Evolutionary conservation across 2,113 vertebrate genomes (phyloP).

Genomic region (Apeltes quadracus): DNA sequence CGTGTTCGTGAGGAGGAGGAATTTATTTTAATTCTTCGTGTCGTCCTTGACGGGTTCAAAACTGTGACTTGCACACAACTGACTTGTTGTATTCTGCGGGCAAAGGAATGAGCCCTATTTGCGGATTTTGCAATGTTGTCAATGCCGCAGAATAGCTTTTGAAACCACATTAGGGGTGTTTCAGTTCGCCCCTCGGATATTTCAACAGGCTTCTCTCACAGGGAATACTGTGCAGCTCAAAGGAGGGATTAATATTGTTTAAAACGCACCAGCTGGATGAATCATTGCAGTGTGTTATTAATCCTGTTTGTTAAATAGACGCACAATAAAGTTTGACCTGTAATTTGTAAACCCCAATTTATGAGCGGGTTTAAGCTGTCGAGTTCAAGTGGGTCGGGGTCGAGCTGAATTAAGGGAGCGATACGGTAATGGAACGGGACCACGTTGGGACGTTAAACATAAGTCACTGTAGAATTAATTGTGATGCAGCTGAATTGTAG

Average conservation of each 20-base stretch:
- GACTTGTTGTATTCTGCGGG: constrained; percentile 54
- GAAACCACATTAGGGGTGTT: constrained; percentile 47
- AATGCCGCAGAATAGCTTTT: constrained; percentile 37
- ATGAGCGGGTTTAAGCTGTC: constrained; percentile 48
- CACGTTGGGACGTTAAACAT: constrained; percentile 1
- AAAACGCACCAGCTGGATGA: constrained; percentile 45
- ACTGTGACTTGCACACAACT: constrained; percentile 4
- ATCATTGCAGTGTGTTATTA: constrained; percentile 45
- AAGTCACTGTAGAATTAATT: constrained; percentile 6
- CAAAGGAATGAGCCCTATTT: constrained; percentile 47
- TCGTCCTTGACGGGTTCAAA: constrained; percentile 9
- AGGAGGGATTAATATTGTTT: constrained; percentile 51
- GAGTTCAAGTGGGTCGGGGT: constrained; percentile 17
- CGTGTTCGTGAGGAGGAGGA: constrained; percentile 22
- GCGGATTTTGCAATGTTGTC: constrained; percentile 41
- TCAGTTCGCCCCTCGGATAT: constrained; percentile 32
- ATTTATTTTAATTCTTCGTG: constrained; percentile 2
- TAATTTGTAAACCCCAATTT: constrained; percentile 51
- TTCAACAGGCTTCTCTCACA: constrained; percentile 41
- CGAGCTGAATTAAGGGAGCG: constrained; percentile 8
- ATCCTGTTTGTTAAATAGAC: constrained; percentile 55
- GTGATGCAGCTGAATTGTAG: constrained; percentile 7
- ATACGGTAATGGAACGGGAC: background rate
- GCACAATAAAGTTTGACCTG: constrained; percentile 24
- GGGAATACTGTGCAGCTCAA: constrained; percentile 37